Evolutionary conservation across 2,113 vertebrate genomes (phyloP).

Genomic region (Tympanuchus pallidicinctus): DNA sequence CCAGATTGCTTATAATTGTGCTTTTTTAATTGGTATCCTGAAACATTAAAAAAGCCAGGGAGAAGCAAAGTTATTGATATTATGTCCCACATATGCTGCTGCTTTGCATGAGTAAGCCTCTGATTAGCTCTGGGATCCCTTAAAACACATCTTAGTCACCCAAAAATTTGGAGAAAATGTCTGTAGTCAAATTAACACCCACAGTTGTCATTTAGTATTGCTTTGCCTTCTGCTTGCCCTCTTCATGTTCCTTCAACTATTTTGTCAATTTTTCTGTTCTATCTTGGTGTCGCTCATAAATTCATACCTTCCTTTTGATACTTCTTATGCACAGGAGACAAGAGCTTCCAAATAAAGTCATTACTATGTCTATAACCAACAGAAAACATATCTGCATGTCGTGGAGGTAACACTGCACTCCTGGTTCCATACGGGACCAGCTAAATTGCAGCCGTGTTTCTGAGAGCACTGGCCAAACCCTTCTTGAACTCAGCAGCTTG

Average conservation of each 20-base stretch:
- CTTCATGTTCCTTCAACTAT: neutral
- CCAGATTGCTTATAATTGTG: constrained; percentile 56
- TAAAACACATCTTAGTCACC: constrained; percentile 20
- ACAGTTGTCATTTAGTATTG: neutral
- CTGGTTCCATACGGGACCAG: neutral
- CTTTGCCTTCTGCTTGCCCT: neutral
- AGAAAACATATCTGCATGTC: neutral
- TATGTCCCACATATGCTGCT: neutral
- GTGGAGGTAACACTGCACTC: neutral
- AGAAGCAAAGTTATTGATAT: constrained; percentile 3
- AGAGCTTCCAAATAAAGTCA: neutral
- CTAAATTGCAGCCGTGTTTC: neutral
- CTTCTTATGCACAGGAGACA: neutral
- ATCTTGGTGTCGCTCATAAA: neutral
- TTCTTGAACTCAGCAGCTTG: neutral
- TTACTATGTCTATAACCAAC: neutral
- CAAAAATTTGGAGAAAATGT: neutral
- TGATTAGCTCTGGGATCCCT: constrained; percentile 45
- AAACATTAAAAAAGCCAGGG: neutral
- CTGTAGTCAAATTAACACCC: neutral
- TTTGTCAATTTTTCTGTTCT: neutral
- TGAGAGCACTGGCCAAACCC: neutral
- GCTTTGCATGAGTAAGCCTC: constrained; percentile 30
- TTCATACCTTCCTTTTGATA: neutral
- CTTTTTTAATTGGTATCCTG: constrained; percentile 59